These are phyloP conservation scores for Myotis yumanensis DNA, from an alignment of 2,113 vertebrate species.

Conservation along the genomic window DNA sequence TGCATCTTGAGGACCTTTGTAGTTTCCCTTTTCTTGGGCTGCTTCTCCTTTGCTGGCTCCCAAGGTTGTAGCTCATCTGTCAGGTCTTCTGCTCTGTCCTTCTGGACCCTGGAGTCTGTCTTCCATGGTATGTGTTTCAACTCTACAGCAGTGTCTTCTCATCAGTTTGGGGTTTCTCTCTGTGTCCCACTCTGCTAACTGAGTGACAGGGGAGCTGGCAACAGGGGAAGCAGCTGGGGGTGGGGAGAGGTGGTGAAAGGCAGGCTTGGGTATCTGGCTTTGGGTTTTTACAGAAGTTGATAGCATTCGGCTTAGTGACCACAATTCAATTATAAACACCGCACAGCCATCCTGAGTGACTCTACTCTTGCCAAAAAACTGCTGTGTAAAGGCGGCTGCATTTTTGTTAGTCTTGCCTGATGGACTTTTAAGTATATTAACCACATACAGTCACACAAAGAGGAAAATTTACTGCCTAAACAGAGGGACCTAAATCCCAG, in stretches of 20 bases:
- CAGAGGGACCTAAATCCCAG: slow-evolving; percentile 81
- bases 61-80: slow-evolving; percentile 74
- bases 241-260: slow-evolving; percentile 58
- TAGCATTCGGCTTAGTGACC: slow-evolving; percentile 80
- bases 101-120: slow-evolving; percentile 76
- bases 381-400: slow-evolving; percentile 71
- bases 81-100: slow-evolving; percentile 77
- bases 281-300: slow-evolving; percentile 78
- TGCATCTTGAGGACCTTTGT: slow-evolving; percentile 72
- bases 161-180: slow-evolving; percentile 71
- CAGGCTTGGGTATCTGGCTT: slow-evolving; percentile 64
- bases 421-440: slow-evolving; percentile 83
- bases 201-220: neutral
- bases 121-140: neutral
- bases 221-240: neutral
- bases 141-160: slow-evolving; percentile 43
- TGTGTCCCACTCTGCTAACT: slow-evolving; percentile 13
- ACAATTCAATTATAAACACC: slow-evolving; percentile 78
- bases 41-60: slow-evolving; percentile 50
- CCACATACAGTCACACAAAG: slow-evolving; percentile 79
- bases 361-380: slow-evolving; percentile 80
- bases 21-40: slow-evolving; percentile 72
- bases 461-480: slow-evolving; percentile 83
- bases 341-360: slow-evolving; percentile 58
- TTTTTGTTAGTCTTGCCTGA: slow-evolving; percentile 78